A percentile compares a stretch with the other conserved stretches of the same genome.
Evolutionary conservation across 2,113 vertebrate species (phyloP).

Genomic region (Tupaia tana): DNA sequence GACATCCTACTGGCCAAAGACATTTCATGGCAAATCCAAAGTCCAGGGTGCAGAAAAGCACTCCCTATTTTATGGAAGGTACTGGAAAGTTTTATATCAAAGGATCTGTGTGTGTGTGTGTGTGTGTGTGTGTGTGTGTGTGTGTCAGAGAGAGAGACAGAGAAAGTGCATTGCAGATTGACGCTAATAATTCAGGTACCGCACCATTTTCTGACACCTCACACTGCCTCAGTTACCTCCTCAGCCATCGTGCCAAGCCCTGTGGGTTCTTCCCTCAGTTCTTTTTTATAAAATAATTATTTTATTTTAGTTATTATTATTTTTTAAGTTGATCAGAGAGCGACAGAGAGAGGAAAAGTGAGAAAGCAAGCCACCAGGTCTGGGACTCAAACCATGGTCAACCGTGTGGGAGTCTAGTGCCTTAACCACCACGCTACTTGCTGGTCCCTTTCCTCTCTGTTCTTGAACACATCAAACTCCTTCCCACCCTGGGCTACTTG

Average conservation of each 20-base stretch:
- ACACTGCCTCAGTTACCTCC: background rate
- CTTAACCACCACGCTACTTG: too few relatives aligned
- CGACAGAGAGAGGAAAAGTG: too few relatives aligned
- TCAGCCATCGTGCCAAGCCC: background rate
- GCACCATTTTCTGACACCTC: background rate
- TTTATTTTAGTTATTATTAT: too few relatives aligned
- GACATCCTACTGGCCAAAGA: background rate
- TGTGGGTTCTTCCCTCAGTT: background rate
- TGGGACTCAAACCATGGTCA: too few relatives aligned
- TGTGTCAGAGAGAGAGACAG: background rate
- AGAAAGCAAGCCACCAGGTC: too few relatives aligned
- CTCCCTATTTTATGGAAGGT: background rate
- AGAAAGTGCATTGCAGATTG: background rate
- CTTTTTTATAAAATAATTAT: background rate
- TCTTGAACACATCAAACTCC: background rate
- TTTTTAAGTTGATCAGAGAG: too few relatives aligned
- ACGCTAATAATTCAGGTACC: background rate
- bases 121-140: background rate
- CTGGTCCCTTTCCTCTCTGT: background rate
- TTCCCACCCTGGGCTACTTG: background rate
- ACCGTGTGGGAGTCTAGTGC: too few relatives aligned
- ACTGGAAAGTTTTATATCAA: background rate
- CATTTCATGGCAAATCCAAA: background rate
- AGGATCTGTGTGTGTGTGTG: background rate
- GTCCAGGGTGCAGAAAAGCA: background rate